Evolutionary conservation across 2,113 vertebrate genomes (phyloP).

Genomic region (Sturnira hondurensis): DNA sequence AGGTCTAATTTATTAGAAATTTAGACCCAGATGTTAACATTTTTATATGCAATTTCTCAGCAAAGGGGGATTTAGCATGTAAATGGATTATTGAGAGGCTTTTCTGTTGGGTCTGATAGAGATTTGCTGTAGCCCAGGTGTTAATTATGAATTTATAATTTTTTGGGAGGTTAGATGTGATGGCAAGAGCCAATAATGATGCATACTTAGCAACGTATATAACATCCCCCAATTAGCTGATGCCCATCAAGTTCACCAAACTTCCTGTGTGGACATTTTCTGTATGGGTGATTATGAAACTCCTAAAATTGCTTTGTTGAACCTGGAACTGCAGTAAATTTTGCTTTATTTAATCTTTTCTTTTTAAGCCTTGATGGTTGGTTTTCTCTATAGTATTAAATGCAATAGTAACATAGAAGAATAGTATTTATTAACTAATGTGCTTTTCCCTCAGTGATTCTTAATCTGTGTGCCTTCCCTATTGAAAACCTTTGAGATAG

Average conservation of each 20-base stretch:
- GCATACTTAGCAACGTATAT: background rate
- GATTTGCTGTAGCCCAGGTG: background rate
- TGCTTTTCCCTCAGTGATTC: background rate
- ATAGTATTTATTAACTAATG: background rate
- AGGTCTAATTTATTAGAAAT: background rate
- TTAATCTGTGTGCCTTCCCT: background rate
- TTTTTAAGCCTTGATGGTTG: background rate
- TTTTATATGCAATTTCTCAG: background rate
- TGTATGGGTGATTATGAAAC: background rate
- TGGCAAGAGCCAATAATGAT: background rate
- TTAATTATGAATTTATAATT: background rate
- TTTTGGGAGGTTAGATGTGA: background rate
- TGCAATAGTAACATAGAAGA: background rate
- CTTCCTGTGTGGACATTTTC: background rate
- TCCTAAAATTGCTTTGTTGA: background rate
- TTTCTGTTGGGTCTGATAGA: background rate
- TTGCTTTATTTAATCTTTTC: background rate
- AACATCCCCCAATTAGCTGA: background rate
- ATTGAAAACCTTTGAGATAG: background rate
- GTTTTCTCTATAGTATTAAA: background rate
- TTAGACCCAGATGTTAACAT: conserved; percentile 8
- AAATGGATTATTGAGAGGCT: background rate
- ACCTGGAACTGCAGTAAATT: background rate
- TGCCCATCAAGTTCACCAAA: background rate
- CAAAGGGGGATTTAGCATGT: background rate